phyloP scores from a whole-genome alignment of 2,797 vertebrate genomes.

The Ataeniobius toweri region DNA sequence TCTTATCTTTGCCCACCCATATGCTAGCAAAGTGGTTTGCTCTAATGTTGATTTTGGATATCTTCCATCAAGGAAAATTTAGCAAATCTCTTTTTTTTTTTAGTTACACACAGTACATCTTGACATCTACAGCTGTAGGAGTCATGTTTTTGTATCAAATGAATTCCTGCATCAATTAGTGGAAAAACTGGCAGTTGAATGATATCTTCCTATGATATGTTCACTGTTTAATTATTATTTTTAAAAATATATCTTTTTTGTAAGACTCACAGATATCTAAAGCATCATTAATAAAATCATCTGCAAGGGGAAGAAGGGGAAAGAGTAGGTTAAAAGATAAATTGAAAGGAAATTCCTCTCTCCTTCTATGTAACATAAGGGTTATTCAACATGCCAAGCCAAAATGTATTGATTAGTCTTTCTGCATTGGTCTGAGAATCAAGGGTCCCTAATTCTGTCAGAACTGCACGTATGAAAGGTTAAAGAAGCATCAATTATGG shows the following conservation, averaged over 20 bases:
- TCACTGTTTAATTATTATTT: no score
- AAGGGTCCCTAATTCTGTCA: no score
- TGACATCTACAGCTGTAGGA: background rate
- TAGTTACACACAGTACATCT: background rate
- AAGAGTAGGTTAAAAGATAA: no score
- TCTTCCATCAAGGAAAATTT: background rate
- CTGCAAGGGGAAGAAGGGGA: no score
- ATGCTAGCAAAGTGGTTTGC: background rate
- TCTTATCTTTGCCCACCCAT: background rate
- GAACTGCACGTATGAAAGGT: no score
- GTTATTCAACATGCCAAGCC: no score
- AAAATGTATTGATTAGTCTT: no score
- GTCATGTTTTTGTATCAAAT: background rate
- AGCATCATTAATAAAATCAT: no score
- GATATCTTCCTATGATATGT: background rate
- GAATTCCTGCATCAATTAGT: background rate
- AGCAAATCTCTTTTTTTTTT: background rate
- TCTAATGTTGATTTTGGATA: background rate
- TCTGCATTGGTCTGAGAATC: no score
- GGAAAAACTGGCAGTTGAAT: background rate
- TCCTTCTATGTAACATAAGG: no score
- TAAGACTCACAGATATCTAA: background rate
- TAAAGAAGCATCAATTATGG: no score
- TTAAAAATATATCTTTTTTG: conserved; percentile 1
- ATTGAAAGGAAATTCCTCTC: no score